Conservation (phyloP, 2,113 vertebrate species). For the Thryonomys swinderianus region DNA sequence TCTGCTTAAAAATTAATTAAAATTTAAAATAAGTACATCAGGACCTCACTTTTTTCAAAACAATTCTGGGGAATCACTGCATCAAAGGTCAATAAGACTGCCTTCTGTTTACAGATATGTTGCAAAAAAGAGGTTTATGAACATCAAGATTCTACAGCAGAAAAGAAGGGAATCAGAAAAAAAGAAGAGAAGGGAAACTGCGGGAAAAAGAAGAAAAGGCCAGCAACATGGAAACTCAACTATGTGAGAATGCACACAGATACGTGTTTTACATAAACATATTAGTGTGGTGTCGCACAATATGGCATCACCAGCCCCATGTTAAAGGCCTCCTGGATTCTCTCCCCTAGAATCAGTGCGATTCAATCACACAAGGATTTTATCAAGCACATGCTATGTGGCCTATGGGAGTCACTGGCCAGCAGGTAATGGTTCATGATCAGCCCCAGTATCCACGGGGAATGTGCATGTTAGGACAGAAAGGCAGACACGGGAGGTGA, state of each 20-base stretch:
- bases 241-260: neutral
- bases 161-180: neutral
- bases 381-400: neutral
- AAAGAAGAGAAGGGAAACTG: neutral
- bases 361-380: neutral
- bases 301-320: neutral
- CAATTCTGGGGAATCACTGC: neutral
- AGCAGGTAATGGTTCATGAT: accelerated
- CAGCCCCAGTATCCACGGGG: neutral
- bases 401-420: neutral
- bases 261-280: neutral
- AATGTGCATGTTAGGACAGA: accelerated
- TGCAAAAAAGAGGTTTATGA: neutral
- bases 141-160: neutral
- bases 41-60: neutral
- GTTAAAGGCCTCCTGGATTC: neutral
- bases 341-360: neutral
- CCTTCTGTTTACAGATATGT: neutral
- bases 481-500: neutral
- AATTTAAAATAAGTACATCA: neutral
- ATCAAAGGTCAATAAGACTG: neutral
- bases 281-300: neutral
- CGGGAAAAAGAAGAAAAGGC: neutral
- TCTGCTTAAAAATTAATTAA: neutral
- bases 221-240: constrained; percentile 33